Evolutionary conservation across 2,113 vertebrate genomes (phyloP), one percentile per base, ranked within the genome.

Genomic region (Chlorocebus sabaeus): DNA sequence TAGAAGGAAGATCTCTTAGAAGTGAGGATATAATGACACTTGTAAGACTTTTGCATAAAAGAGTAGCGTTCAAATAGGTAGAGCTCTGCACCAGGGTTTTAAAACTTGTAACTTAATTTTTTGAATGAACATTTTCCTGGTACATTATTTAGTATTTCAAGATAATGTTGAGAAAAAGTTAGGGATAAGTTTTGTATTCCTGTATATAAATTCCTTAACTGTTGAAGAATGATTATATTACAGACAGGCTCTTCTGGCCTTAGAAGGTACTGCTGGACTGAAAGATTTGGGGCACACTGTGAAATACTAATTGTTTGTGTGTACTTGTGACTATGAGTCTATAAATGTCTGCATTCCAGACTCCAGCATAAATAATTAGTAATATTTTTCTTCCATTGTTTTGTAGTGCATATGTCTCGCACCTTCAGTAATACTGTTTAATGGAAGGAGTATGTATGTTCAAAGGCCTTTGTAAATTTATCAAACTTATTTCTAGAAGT

Each of bases 281-380:
- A 84, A 68, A 96, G 59, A 55, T 83, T 82, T 81, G 40, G 93
- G 85, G 18, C 68, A 94, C 87, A 59, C 70, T 90, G 30, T 94
- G 61, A 96, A 89, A 45, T 96, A 48, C 27, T 48, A 83, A 90
- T 96, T 94, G 76, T 81, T 95, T 95, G 73, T 78, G 6, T 90
- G 6, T 90, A 85, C 82, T 95, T 93, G 82, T 93, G 52, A 68
- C 10, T 61, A 30, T 85, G 25, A 92, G 57, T 96, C 32, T 80
- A 9, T 87, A 89, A 57, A 90, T 95, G 80, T 38, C 52, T 89
- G n/a, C 64, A 82, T 91, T 86, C 40, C 43, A 95, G 92, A 97
- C 25, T 64, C 38, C 75, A 80, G 67, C 72, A 67, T 85, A 90
- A 88, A 45, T 97, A n/a, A 85, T 79, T 84, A 90, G 45, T 97